Conservation (phyloP, 1,140 invertebrate genomes). For the Trachelipus rathkii region DNA sequence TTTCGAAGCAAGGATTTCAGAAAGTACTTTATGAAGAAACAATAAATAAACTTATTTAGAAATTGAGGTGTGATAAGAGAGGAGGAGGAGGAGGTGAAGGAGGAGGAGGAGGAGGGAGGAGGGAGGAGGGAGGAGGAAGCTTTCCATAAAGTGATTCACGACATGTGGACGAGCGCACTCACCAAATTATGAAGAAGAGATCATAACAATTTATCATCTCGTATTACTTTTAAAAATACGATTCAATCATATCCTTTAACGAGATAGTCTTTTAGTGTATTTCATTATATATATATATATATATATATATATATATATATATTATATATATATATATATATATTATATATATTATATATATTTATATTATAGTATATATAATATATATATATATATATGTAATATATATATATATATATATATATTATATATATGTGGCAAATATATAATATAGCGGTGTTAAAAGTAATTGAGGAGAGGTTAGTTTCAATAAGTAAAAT, state of each 20-base stretch:
- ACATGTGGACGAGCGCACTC: too few species aligned
- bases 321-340: not conserved
- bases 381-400: conserved; percentile 12
- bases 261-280: not conserved
- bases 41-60: too few species aligned
- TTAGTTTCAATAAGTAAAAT: too few species aligned
- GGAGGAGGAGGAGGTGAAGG: not conserved
- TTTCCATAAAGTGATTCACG: too few species aligned
- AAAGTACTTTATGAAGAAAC: too few species aligned
- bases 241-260: too few species aligned
- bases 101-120: not conserved
- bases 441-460: not conserved
- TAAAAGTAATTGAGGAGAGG: too few species aligned
- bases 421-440: conserved; percentile 12
- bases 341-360: not conserved
- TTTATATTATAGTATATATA: conserved; percentile 4
- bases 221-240: too few species aligned
- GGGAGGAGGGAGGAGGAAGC: too few species aligned
- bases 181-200: too few species aligned
- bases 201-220: too few species aligned
- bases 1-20: too few species aligned
- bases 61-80: not conserved
- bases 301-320: conserved; percentile 15
- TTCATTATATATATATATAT: not conserved
- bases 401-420: conserved; percentile 15